These are phyloP conservation scores for Magallana ariakensis DNA, from an alignment of 1,140 invertebrate species.

Conservation along the genomic window DNA sequence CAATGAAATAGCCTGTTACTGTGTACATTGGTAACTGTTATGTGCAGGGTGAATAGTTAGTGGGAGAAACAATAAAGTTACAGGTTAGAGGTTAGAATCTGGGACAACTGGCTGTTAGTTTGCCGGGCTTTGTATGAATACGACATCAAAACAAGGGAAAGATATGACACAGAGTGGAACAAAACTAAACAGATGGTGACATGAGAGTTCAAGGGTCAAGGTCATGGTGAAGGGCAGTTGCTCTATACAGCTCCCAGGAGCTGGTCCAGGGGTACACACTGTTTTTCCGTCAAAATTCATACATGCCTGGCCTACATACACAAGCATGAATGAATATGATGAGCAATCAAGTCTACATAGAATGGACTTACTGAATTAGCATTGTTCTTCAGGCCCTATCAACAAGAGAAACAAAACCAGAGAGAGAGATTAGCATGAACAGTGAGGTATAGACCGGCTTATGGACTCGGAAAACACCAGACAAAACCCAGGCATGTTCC, in stretches of 20 bases:
- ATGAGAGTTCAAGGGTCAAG: neutral
- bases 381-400: conserved; percentile 68
- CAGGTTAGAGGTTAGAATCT: too few relatives aligned
- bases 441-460: too few relatives aligned
- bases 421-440: neutral
- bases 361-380: conserved; percentile 64
- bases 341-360: neutral
- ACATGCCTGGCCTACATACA: conserved; percentile 23
- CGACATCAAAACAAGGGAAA: neutral
- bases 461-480: too few relatives aligned
- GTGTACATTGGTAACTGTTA: too few relatives aligned
- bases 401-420: conserved; percentile 59
- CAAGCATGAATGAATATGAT: conserved; percentile 1
- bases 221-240: neutral
- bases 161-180: neutral
- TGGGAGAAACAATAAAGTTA: too few relatives aligned
- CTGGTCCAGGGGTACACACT: neutral
- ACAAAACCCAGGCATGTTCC: too few relatives aligned
- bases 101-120: neutral
- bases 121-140: neutral
- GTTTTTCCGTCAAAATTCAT: conserved; percentile 27
- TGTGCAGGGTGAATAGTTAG: too few relatives aligned
- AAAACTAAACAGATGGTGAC: neutral
- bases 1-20: too few relatives aligned
- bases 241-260: neutral